phyloP scores from a whole-genome alignment of 2,797 vertebrate genomes.

The Bufotes viridis region DNA sequence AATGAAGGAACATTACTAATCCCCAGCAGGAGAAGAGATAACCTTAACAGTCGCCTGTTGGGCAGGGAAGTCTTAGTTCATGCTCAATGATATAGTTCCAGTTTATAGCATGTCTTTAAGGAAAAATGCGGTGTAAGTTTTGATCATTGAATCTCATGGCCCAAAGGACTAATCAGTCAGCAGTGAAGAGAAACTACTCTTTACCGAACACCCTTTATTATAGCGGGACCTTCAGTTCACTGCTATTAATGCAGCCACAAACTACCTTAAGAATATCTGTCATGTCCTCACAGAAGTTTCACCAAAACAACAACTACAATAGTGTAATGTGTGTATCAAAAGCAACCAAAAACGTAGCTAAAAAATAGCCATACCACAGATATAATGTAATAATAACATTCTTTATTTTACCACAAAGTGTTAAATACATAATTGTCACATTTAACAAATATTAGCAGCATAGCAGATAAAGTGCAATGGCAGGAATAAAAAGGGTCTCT shows the following conservation, averaged over 20 bases:
- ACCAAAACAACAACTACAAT: too few species aligned
- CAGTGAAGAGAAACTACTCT: slow-evolving; percentile 14
- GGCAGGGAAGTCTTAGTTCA: slow-evolving; percentile 47
- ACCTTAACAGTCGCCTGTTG: slow-evolving; percentile 38
- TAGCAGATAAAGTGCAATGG: too few species aligned
- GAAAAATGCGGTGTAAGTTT: slow-evolving; percentile 2
- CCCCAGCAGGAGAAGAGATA: slow-evolving; percentile 28
- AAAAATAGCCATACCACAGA: too few species aligned
- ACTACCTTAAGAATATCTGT: neutral
- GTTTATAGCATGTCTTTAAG: slow-evolving; percentile 44
- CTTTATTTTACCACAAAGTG: too few species aligned
- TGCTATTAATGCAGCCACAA: neutral
- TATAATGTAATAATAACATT: too few species aligned
- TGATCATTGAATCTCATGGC: slow-evolving; percentile 1
- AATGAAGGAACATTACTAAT: slow-evolving; percentile 27
- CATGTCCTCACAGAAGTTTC: too few species aligned
- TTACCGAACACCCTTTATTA: neutral
- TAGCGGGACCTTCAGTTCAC: neutral
- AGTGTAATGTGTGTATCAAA: too few species aligned
- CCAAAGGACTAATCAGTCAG: slow-evolving; percentile 38
- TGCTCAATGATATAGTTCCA: slow-evolving; percentile 40
- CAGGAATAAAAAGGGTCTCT: too few species aligned
- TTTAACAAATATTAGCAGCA: too few species aligned
- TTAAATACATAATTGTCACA: too few species aligned
- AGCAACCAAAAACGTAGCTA: too few species aligned